Evolutionary conservation across 1,140 invertebrate genomes (phyloP).

Genomic region (Drosophila aff.): DNA sequence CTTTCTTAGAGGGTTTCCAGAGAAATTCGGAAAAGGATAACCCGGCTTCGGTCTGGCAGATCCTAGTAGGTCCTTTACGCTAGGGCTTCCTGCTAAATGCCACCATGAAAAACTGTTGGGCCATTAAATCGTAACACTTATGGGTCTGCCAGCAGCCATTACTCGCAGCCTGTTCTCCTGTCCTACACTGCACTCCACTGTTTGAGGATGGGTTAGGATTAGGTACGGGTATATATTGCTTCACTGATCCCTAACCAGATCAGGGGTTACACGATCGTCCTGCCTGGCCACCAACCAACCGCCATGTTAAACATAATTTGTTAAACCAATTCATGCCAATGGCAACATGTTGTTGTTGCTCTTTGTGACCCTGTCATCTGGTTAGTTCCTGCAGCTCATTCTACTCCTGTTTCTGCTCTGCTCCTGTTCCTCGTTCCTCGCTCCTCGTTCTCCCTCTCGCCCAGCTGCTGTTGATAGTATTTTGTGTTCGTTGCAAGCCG

Average conservation of each 20-base stretch:
- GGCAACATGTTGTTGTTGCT: constrained; percentile 61
- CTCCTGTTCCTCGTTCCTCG: not conserved
- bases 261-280: not conserved
- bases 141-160: constrained; percentile 13
- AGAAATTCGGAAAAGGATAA: constrained; percentile 17
- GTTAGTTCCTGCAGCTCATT: constrained; percentile 5
- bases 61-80: not conserved
- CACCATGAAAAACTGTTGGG: constrained; percentile 46
- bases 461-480: constrained; percentile 38
- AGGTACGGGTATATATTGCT: too few species aligned
- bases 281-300: not conserved
- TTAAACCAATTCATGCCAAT: constrained; percentile 58
- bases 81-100: constrained; percentile 1
- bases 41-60: not conserved
- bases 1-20: not conserved
- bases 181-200: not conserved
- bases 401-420: not conserved
- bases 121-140: constrained; percentile 39
- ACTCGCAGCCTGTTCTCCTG: constrained; percentile 1
- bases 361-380: constrained; percentile 41
- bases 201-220: too few species aligned
- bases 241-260: not conserved
- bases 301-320: constrained; percentile 55
- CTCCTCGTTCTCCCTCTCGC: not conserved
- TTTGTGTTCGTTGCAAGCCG: constrained; percentile 51